Conservation (phyloP, 2,888 invertebrate genomes). For the Melinopterus prodromus region DNA sequence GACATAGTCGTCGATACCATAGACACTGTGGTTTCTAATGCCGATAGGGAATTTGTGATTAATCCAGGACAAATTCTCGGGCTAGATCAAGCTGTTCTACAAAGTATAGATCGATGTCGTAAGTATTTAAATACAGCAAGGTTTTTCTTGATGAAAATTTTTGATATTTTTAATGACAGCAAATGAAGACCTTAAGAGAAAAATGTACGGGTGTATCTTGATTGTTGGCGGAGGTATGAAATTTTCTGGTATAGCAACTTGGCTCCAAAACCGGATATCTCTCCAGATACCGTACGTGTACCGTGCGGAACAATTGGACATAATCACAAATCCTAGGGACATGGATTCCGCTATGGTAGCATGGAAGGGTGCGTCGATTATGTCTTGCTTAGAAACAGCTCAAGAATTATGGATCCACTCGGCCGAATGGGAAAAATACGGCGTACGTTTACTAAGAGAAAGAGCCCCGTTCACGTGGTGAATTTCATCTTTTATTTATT, state of each 20-base stretch:
- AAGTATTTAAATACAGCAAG: slow-evolving; percentile 51
- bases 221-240: slow-evolving; percentile 94
- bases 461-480: slow-evolving; percentile 92
- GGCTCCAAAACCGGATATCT: slow-evolving; percentile 88
- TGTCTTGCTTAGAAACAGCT: slow-evolving; percentile 92
- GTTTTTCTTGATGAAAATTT: neutral
- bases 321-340: slow-evolving; percentile 90
- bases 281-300: slow-evolving; percentile 66
- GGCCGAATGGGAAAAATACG: slow-evolving; percentile 86
- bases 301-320: slow-evolving; percentile 77
- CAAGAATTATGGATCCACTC: slow-evolving; percentile 91
- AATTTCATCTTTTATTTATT: slow-evolving; percentile 23
- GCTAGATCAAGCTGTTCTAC: slow-evolving; percentile 89
- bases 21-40: slow-evolving; percentile 57
- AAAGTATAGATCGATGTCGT: slow-evolving; percentile 91
- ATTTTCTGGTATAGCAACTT: slow-evolving; percentile 82
- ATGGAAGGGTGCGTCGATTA: slow-evolving; percentile 95
- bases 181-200: slow-evolving; percentile 87
- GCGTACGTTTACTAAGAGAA: slow-evolving; percentile 86
- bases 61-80: slow-evolving; percentile 84
- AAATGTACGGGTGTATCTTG: slow-evolving; percentile 93
- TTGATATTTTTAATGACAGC: slow-evolving; percentile 60
- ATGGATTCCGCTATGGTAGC: slow-evolving; percentile 89
- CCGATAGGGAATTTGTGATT: slow-evolving; percentile 71
- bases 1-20: slow-evolving; percentile 77